Conservation (phyloP, 2,113 vertebrate genomes). For the Sylvietta virens region DNA sequence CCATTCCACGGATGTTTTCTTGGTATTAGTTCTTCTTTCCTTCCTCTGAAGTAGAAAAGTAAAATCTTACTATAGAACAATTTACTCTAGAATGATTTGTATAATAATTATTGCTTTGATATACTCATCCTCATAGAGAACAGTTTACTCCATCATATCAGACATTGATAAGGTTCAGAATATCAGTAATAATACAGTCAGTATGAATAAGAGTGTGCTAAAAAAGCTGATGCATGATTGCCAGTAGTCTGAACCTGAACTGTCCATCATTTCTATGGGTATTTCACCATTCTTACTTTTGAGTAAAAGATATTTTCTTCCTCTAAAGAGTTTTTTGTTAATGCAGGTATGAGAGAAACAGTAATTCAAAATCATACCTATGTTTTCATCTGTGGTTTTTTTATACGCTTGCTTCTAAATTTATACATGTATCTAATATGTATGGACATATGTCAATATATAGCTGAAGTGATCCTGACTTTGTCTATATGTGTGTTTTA, state of each 20-base stretch:
- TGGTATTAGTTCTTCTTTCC: background rate
- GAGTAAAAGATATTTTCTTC: background rate
- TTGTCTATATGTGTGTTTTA: background rate
- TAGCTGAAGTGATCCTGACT: background rate
- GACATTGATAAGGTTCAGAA: background rate
- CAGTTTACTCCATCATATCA: background rate
- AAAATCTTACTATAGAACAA: background rate
- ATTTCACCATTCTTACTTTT: background rate
- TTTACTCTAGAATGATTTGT: background rate
- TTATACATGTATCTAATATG: background rate
- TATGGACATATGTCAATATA: background rate
- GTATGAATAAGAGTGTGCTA: background rate
- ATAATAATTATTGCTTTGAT: background rate
- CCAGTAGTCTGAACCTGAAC: background rate
- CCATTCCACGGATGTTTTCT: background rate
- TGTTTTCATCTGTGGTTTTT: background rate
- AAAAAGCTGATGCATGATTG: background rate
- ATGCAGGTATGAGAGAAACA: background rate
- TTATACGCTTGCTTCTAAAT: background rate
- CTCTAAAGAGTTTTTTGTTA: background rate
- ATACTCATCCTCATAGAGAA: background rate
- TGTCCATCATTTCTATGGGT: background rate
- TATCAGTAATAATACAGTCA: background rate
- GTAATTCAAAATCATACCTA: background rate
- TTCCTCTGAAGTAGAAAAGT: background rate